Evolutionary conservation across 2,888 invertebrate species (phyloP).

Genomic region (Tubulanus polymorphus): DNA sequence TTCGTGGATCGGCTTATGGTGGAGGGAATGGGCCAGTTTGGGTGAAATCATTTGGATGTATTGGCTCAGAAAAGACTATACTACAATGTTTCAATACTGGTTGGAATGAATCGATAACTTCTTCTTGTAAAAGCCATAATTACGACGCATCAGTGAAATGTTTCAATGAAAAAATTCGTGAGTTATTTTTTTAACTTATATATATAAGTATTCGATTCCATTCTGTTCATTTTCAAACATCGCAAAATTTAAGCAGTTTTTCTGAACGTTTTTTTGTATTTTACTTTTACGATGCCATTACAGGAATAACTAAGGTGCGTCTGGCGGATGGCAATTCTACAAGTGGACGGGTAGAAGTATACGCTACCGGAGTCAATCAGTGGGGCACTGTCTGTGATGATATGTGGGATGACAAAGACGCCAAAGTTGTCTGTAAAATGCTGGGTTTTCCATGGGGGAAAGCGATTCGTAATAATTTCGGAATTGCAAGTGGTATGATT

Average conservation of each 20-base stretch:
- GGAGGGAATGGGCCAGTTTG: constrained; percentile 20
- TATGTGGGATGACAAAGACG: constrained; percentile 35
- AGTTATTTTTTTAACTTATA: constrained; percentile 9
- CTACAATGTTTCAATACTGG: constrained; percentile 40
- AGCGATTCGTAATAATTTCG: constrained; percentile 7
- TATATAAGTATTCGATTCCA: no score
- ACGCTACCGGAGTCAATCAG: constrained; percentile 27
- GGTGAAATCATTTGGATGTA: constrained; percentile 34
- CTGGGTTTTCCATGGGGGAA: constrained; percentile 31
- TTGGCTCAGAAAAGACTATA: constrained; percentile 29
- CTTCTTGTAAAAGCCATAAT: constrained; percentile 24
- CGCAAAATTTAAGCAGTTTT: no score
- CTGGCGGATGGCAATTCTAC: constrained; percentile 60
- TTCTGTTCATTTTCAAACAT: no score
- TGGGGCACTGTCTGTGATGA: constrained; percentile 46
- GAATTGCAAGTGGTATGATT: constrained; percentile 23
- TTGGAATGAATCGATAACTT: constrained; percentile 24
- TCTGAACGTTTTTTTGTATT: neutral
- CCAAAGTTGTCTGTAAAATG: constrained; percentile 32
- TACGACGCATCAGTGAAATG: constrained; percentile 37
- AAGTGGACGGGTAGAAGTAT: constrained; percentile 67
- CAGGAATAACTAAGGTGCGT: constrained; percentile 58
- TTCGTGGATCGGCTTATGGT: constrained; percentile 16
- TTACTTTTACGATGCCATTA: constrained; percentile 2
- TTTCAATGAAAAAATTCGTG: constrained; percentile 32